Conservation (phyloP, 2,113 vertebrate genomes). For the Glaucidium brasilianum region DNA sequence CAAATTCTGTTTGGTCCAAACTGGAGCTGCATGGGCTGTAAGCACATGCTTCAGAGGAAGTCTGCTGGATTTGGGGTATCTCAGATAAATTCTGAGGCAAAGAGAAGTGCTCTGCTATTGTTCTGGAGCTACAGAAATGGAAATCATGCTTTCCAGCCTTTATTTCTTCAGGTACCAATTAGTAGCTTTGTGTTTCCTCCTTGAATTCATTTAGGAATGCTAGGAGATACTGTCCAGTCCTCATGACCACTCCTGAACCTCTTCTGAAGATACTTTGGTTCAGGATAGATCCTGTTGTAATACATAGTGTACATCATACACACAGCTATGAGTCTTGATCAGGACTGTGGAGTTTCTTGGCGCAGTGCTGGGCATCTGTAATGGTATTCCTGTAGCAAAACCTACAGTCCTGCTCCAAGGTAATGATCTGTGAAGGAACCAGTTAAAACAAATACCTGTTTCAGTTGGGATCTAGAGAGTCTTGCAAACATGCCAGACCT, state of each 20-base stretch:
- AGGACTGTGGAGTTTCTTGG: fast-evolving
- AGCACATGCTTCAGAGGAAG: neutral
- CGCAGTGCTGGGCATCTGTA: neutral
- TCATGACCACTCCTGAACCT: neutral
- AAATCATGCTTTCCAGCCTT: neutral
- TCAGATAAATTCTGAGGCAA: neutral
- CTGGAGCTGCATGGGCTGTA: neutral
- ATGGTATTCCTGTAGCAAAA: neutral
- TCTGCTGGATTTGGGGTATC: neutral
- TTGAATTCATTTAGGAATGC: neutral
- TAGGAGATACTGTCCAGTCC: neutral
- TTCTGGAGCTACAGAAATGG: neutral
- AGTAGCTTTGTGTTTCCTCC: neutral
- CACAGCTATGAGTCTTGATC: neutral
- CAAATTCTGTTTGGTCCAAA: neutral
- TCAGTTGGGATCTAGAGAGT: constrained; percentile 32
- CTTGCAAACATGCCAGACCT: constrained; percentile 41
- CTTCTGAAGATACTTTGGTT: neutral
- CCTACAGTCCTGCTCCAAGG: neutral
- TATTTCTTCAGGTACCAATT: neutral
- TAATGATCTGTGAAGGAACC: constrained; percentile 49
- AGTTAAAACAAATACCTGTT: constrained; percentile 43
- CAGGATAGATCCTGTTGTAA: neutral
- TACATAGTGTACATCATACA: neutral
- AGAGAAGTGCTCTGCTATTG: neutral